phyloP scores from a whole-genome alignment of 1,140 invertebrate species.

The Diorhabda carinulata region DNA sequence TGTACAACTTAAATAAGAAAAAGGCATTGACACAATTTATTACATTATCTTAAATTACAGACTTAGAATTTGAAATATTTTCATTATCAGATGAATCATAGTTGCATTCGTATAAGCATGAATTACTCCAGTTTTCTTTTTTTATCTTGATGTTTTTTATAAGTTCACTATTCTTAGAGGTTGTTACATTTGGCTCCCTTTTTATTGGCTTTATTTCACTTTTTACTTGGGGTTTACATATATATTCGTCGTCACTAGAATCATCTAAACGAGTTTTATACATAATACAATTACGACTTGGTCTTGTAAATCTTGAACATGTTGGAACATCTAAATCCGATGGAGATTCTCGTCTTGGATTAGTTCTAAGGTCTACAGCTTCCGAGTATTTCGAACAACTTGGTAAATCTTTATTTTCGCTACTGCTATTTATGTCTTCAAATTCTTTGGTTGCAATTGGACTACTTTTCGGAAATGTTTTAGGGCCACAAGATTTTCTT shows the following conservation, averaged over 20 bases:
- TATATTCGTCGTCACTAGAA: conserved; percentile 24
- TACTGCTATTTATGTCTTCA: not conserved
- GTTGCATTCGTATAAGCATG: too few relatives aligned
- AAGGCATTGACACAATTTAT: too few relatives aligned
- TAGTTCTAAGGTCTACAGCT: not conserved
- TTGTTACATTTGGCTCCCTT: too few relatives aligned
- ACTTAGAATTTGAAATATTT: too few relatives aligned
- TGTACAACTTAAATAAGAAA: too few relatives aligned
- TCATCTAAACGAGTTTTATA: not conserved
- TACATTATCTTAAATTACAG: too few relatives aligned
- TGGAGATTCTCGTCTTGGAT: not conserved
- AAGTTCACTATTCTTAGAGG: too few relatives aligned
- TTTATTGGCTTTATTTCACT: conserved; percentile 15
- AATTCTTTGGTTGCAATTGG: conserved; percentile 1
- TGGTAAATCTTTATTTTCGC: conserved; percentile 8
- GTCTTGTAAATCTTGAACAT: conserved; percentile 9
- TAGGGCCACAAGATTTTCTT: conserved; percentile 15
- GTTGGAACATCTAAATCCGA: conserved; percentile 6
- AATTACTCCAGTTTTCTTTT: too few relatives aligned
- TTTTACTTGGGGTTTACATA: conserved; percentile 18
- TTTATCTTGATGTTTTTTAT: too few relatives aligned
- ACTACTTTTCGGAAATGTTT: conserved; percentile 16
- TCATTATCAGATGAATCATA: too few relatives aligned
- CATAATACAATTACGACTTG: not conserved
- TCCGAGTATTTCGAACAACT: conserved; percentile 14